Evolutionary conservation across 2,888 invertebrate species (phyloP), one percentile per base, ranked within the genome.

Genomic region (Eupithecia subfuscata): DNA sequence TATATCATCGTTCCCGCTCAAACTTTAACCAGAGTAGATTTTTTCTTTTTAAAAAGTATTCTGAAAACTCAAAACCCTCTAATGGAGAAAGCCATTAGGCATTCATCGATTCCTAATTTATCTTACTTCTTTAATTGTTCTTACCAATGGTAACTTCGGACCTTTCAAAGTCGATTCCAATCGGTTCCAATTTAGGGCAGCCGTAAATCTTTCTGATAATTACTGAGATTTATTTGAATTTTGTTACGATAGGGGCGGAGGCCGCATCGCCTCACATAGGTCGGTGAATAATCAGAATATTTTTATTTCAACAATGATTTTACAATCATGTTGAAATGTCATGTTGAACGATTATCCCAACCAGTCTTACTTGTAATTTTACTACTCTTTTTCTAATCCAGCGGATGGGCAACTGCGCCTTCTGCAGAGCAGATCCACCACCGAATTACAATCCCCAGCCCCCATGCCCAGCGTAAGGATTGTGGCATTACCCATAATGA

Each of bases 61-160:
- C 84, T 79, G 84, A 85, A 89, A 91, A 89, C 91, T 91, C 88
- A 88, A 91, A 92, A 90, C 90, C 91, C 87, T 88, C 92, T 94
- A 94, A 94, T 94, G 93, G 94, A 87, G 83, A 85, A 84, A 89
- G 84, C 92, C 93, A 93, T 94, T 94, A 94, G 89, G 88, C 90
- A 93, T 92, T 91, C 92, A 92, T 94, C 90, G 93, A 92, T 91
- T 90, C 87, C 89, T 91, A 93, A 94, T 94, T 93, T 92, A 92
- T 93, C 90, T 92, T 91, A 88, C 89, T 90, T 90, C 88, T 89
- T 86, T 89, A 90, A 92, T 92, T 92, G 91, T 91, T 90, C 90
- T 88, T 90, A 90, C 84, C 82, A 90, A 90, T 88, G 88, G 88
- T 82, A 84, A 88, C 86, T 88, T 88, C 84, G 85, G 80, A 85